Conservation (phyloP, 2,888 invertebrate species). For the Alloplasta piceator region DNA sequence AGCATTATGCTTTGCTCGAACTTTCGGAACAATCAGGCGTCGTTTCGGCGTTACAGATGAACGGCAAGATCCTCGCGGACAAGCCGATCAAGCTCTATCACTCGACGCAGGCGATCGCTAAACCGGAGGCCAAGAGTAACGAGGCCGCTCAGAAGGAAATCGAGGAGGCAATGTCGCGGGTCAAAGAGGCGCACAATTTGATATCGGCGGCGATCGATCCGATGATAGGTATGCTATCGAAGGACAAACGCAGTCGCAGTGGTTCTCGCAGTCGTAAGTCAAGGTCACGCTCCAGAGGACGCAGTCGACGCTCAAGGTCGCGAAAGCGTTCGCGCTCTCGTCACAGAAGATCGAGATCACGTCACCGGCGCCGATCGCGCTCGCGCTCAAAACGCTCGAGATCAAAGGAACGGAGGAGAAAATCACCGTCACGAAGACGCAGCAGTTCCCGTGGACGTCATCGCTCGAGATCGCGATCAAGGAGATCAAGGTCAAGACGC, state of each 20-base stretch:
- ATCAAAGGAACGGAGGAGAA: conserved; percentile 79
- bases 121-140: conserved; percentile 97
- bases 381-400: conserved; percentile 82
- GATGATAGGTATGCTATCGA: conserved; percentile 93
- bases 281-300: conserved; percentile 78
- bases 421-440: conserved; percentile 79
- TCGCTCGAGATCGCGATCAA: conserved; percentile 83
- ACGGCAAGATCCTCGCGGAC: conserved; percentile 91
- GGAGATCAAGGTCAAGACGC: conserved; percentile 81
- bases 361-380: conserved; percentile 86
- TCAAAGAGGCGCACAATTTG: conserved; percentile 97
- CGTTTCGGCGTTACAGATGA: conserved; percentile 93
- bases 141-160: conserved; percentile 98
- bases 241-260: conserved; percentile 90
- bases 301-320: conserved; percentile 83
- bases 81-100: conserved; percentile 91
- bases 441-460: conserved; percentile 79
- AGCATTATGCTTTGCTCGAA: conserved; percentile 94
- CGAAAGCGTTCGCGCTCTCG: conserved; percentile 78
- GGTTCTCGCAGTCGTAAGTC: conserved; percentile 84
- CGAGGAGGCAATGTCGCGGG: conserved; percentile 98
- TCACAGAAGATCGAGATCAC: conserved; percentile 85
- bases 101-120: conserved; percentile 95
- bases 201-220: conserved; percentile 97
- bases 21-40: conserved; percentile 96